These are phyloP conservation scores for Pyrocoelia pectoralis DNA, from an alignment of 2,888 invertebrate genomes.

Conservation along the genomic window DNA sequence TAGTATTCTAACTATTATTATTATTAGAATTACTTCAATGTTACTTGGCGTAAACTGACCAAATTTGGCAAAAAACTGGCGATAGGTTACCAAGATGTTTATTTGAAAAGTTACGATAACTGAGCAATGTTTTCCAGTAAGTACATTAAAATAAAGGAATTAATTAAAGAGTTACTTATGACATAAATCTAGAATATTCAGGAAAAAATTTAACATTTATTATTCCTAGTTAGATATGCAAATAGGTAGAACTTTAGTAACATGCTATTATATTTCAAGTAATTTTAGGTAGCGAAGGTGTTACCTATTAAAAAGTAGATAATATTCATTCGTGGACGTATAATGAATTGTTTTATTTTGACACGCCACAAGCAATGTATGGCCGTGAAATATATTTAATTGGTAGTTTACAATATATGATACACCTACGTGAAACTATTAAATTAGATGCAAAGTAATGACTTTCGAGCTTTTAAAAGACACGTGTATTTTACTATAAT, in stretches of 20 bases:
- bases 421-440: constrained; percentile 16
- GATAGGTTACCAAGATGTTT: too few species aligned
- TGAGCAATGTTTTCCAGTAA: too few species aligned
- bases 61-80: too few species aligned
- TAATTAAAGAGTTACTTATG: neutral
- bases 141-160: neutral
- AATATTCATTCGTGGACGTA: constrained; percentile 18
- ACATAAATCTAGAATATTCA: neutral
- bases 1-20: too few species aligned
- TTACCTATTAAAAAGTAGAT: constrained; percentile 14
- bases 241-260: constrained; percentile 22
- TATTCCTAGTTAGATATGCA: constrained; percentile 32
- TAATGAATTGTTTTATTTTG: constrained; percentile 10
- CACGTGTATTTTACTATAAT: constrained; percentile 19
- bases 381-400: constrained; percentile 17
- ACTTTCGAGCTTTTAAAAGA: constrained; percentile 20
- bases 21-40: too few species aligned
- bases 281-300: constrained; percentile 16
- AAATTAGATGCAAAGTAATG: constrained; percentile 23
- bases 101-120: too few species aligned
- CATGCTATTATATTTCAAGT: constrained; percentile 13
- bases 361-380: constrained; percentile 21
- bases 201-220: constrained; percentile 36
- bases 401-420: constrained; percentile 22
- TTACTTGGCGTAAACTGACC: too few species aligned